A percentile compares a stretch with the other conserved stretches of the same genome.
Evolutionary conservation across 2,888 invertebrate genomes (phyloP).

Genomic region (Oligia fasciuncula): DNA sequence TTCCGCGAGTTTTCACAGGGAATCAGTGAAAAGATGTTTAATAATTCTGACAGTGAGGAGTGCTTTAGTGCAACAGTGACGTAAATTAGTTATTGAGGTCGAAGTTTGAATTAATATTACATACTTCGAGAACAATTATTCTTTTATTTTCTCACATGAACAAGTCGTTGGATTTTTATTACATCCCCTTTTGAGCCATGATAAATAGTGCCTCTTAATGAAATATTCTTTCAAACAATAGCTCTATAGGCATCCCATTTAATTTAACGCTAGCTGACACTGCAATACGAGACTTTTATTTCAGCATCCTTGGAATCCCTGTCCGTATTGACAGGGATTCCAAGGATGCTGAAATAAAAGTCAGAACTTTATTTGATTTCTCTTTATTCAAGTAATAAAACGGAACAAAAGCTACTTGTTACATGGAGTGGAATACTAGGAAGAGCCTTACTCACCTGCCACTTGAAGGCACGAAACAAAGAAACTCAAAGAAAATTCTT

Average conservation of each 20-base stretch:
- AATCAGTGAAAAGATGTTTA: slow-evolving; percentile 62
- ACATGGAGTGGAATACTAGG: slow-evolving; percentile 3
- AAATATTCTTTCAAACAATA: slow-evolving; percentile 30
- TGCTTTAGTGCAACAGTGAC: slow-evolving; percentile 13
- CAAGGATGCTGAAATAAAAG: slow-evolving; percentile 26
- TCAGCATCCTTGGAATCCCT: too few species aligned
- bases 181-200: background rate
- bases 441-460: slow-evolving; percentile 3
- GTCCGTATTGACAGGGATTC: background rate
- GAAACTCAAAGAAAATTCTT: background rate
- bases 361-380: slow-evolving; percentile 9
- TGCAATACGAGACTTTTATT: background rate
- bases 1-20: slow-evolving; percentile 56
- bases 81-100: background rate
- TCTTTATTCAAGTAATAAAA: slow-evolving; percentile 5
- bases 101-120: slow-evolving; percentile 2
- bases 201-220: slow-evolving; percentile 17
- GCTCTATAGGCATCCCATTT: slow-evolving; percentile 6
- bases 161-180: background rate
- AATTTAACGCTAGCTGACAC: slow-evolving; percentile 16
- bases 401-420: background rate
- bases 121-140: background rate
- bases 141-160: background rate
- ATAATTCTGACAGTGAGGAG: slow-evolving; percentile 44
- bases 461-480: background rate